phyloP scores from a whole-genome alignment of 2,888 invertebrate genomes.

The Phania funesta region DNA sequence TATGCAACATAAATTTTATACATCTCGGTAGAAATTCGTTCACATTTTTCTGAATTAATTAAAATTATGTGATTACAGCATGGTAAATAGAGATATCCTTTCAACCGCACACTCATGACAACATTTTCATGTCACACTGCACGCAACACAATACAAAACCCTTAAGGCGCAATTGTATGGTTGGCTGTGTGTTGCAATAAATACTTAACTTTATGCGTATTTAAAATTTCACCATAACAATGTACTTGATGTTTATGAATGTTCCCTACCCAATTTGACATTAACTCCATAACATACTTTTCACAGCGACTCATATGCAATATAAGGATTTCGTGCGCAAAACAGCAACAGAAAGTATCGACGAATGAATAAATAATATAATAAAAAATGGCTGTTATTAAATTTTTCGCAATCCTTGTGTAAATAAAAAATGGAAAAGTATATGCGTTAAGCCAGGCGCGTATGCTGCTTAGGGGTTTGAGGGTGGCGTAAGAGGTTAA shows the following conservation, averaged over 20 bases:
- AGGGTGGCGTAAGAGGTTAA: no score
- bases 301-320: background rate
- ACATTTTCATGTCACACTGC: background rate
- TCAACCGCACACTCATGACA: conserved; percentile 44
- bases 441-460: conserved; percentile 5
- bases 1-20: background rate
- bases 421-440: background rate
- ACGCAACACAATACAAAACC: background rate
- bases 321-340: background rate
- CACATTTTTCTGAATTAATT: conserved; percentile 20
- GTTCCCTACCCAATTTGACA: background rate
- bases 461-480: no score
- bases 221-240: conserved; percentile 27
- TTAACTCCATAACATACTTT: background rate
- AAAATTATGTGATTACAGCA: conserved; percentile 39
- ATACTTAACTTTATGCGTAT: background rate
- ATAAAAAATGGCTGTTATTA: background rate
- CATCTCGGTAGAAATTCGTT: background rate
- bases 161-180: background rate
- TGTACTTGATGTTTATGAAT: conserved; percentile 21
- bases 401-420: background rate
- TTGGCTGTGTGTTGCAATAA: background rate
- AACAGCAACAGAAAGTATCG: background rate
- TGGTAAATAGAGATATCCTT: conserved; percentile 58
- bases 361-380: background rate